Percentiles rank a stretch among this genome's conserved stretches.
Evolutionary conservation across 2,797 vertebrate genomes (phyloP).

Genomic region (Myotis planiceps): DNA sequence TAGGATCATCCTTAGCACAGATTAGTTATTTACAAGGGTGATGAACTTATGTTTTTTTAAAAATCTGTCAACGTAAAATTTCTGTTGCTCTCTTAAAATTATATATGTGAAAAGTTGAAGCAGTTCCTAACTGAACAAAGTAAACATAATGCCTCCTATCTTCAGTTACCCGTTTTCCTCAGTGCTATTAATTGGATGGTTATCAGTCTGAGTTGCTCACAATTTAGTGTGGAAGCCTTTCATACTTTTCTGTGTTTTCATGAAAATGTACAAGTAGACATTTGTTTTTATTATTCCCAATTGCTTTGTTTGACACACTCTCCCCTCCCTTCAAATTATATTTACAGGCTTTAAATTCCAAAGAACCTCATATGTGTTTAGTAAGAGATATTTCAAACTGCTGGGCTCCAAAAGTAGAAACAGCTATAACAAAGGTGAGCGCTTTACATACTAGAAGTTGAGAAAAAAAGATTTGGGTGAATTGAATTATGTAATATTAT

Average conservation of each 20-base stretch:
- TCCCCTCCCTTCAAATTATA: not conserved
- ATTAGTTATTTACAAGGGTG: not conserved
- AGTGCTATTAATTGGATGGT: not conserved
- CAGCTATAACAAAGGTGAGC: constrained; percentile 94
- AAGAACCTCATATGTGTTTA: constrained; percentile 94
- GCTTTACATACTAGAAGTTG: not conserved
- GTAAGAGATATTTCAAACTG: constrained; percentile 92
- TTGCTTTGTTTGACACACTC: constrained; percentile 51
- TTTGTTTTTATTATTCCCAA: not conserved
- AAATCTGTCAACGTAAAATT: not conserved
- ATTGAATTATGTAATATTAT: not conserved
- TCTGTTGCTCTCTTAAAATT: not conserved
- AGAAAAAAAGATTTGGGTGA: not conserved
- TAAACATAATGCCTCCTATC: not conserved
- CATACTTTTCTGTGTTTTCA: not conserved
- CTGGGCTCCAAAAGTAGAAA: constrained; percentile 92
- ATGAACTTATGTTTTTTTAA: not conserved
- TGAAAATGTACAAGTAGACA: not conserved
- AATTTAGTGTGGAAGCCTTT: not conserved
- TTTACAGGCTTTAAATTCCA: constrained; percentile 89
- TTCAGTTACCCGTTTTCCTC: not conserved
- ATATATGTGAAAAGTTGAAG: not conserved
- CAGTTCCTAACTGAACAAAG: not conserved
- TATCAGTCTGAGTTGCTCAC: not conserved
- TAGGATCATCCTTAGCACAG: not conserved